Conservation (phyloP, 2,888 invertebrate genomes). For the Cephalotes varians region DNA sequence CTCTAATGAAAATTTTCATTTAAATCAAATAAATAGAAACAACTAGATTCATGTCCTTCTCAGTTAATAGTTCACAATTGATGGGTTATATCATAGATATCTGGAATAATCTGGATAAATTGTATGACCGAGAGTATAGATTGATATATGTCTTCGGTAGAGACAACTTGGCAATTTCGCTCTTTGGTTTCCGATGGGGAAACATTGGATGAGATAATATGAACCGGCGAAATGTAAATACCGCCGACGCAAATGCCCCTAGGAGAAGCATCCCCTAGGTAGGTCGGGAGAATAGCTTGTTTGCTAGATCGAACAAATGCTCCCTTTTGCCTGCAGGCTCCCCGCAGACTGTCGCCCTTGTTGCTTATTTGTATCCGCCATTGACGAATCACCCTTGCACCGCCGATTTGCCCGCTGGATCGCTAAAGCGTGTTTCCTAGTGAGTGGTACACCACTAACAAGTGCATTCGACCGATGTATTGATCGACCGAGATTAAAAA, state of each 20-base stretch:
- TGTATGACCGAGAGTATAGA: background rate
- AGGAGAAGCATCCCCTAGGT: slow-evolving; percentile 30
- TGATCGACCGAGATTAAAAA: background rate
- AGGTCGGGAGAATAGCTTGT: slow-evolving; percentile 35
- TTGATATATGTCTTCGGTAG: background rate
- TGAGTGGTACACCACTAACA: slow-evolving; percentile 1
- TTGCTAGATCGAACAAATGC: slow-evolving; percentile 52
- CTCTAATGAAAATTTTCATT: background rate
- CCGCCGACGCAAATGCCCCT: slow-evolving; percentile 39
- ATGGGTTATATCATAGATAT: too few species aligned
- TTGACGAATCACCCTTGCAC: slow-evolving; percentile 17
- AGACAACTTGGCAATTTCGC: background rate
- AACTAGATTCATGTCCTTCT: background rate
- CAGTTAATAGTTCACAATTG: background rate
- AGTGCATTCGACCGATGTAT: slow-evolving; percentile 1
- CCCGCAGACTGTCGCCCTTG: slow-evolving; percentile 28
- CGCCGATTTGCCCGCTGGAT: background rate
- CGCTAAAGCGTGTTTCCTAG: background rate
- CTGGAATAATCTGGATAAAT: too few species aligned
- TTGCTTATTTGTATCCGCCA: slow-evolving; percentile 50
- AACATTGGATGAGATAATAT: slow-evolving; percentile 39
- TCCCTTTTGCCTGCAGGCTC: slow-evolving; percentile 25
- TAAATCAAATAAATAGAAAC: background rate
- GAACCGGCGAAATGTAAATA: slow-evolving; percentile 44
- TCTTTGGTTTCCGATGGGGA: slow-evolving; percentile 27